These are phyloP conservation scores for Esox lucius DNA, from an alignment of 2,797 vertebrate species.

Conservation along the genomic window DNA sequence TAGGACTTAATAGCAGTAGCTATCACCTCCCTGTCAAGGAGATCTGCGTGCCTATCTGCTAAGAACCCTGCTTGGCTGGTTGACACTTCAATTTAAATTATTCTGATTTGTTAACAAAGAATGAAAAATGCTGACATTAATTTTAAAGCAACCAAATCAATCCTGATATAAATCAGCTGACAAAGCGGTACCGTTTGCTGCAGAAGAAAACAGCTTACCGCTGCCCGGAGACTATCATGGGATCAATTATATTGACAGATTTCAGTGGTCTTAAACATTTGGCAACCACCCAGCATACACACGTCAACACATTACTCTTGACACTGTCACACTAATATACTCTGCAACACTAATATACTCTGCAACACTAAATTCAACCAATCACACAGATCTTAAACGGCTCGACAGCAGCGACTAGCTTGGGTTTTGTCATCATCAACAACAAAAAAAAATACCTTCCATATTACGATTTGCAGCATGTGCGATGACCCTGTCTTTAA, in stretches of 20 bases:
- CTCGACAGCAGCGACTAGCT: neutral
- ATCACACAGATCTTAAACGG: neutral
- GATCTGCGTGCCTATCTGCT: neutral
- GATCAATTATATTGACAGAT: constrained; percentile 40
- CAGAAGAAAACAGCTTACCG: constrained; percentile 7
- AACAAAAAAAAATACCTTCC: constrained; percentile 23
- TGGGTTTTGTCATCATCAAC: constrained; percentile 29
- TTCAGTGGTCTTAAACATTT: constrained; percentile 28
- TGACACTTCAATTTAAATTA: constrained; percentile 8
- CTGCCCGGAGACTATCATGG: constrained; percentile 15
- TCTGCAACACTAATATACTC: neutral
- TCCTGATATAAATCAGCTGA: constrained; percentile 49
- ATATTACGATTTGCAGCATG: constrained; percentile 48
- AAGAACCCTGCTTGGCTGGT: neutral
- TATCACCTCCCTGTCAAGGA: neutral
- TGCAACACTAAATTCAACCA: constrained; percentile 1
- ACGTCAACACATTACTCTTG: neutral
- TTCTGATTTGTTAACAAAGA: constrained; percentile 30
- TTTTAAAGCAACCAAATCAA: constrained; percentile 37
- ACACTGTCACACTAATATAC: constrained; percentile 1
- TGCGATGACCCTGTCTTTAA: constrained; percentile 47
- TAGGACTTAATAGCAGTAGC: neutral
- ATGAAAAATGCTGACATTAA: constrained; percentile 36
- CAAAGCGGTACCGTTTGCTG: constrained; percentile 15
- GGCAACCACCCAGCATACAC: constrained; percentile 23